Base-by-base conservation (phyloP, 1,140 invertebrate genomes). In the Dolichoris vasculosae region DNA sequence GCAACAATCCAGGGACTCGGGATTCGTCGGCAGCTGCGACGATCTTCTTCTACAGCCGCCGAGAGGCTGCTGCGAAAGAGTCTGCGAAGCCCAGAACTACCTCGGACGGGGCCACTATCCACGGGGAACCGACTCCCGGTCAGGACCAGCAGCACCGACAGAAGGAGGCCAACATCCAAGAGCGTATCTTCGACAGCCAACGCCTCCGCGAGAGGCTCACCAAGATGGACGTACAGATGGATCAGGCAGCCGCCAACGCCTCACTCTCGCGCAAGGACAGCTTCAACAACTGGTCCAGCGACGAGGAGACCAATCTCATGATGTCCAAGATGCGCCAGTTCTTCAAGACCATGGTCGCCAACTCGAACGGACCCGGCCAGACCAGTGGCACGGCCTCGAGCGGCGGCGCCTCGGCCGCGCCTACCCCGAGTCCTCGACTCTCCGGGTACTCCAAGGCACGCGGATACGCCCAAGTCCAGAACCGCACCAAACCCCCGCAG, bases 261-360 rank as follows among this genome's bases (percentile, higher is more conserved):
- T 81, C 89, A 89, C 90, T 97, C 0, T 95, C 95, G 8, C 94
- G 97, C 46, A 97, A 97, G 91, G 97, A 98, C 90, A 97, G 97
- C 89, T 98, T 98, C 91, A 97, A 98, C 90, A 97, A 98, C 89
- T 98, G 97, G 97, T 97, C 97, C 69, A 98, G 97, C 0, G 97
- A 98, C 90, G 97, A 98, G 90, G 97, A 98, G 92, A 98, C 97
- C 0, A 98, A 98, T 91, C 91, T 98, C 15, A 98, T 98, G 97
- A 98, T 98, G 97, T 97, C 96, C 17, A 98, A 98, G 93, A 97
- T 98, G 96, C 94, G 97, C 7, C 97, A 97, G 87, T 97, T 98
- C 90, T 98, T 98, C 91, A 98, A 97, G 91, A 97, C 96, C 38
- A 96, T 98, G 94, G 95, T 98, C 1, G 96, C 95, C 2, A 94